Conservation (phyloP, 2,797 vertebrate genomes). For the Premnoplex brunnescens region DNA sequence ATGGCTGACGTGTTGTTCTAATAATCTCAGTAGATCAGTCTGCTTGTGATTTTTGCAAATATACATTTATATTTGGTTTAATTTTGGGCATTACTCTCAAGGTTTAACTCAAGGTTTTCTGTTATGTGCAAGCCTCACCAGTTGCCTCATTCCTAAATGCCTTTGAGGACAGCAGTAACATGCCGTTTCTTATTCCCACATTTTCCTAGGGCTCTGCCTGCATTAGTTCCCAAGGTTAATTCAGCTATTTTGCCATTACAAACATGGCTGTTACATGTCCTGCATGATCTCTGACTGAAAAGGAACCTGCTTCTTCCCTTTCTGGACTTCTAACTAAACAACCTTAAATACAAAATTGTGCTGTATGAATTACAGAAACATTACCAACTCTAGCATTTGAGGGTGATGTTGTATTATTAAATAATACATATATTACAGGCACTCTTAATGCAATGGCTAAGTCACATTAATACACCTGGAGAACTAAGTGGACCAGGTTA, state of each 20-base stretch:
- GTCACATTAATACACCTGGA: not conserved
- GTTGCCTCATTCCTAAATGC: not conserved
- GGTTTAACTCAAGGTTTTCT: not conserved
- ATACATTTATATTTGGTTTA: not conserved
- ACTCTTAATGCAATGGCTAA: not conserved
- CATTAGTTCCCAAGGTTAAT: not conserved
- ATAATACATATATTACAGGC: not conserved
- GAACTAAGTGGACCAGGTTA: not conserved
- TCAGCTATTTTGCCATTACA: not conserved
- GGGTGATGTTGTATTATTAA: not conserved
- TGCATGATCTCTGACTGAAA: not conserved
- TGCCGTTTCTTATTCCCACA: not conserved
- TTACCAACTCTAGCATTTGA: not conserved
- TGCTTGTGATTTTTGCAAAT: not conserved
- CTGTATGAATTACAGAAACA: not conserved
- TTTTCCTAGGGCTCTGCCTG: not conserved
- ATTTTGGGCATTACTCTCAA: not conserved
- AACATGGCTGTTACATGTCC: not conserved
- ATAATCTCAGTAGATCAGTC: not conserved
- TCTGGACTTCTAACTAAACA: not conserved
- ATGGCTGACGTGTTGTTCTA: rapidly evolving
- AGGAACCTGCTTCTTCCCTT: not conserved
- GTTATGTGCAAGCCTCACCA: not conserved
- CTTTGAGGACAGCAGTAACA: not conserved
- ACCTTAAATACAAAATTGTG: not conserved